Evolutionary conservation across 2,113 vertebrate species (phyloP).

Genomic region (Pollimyrus isidori): DNA sequence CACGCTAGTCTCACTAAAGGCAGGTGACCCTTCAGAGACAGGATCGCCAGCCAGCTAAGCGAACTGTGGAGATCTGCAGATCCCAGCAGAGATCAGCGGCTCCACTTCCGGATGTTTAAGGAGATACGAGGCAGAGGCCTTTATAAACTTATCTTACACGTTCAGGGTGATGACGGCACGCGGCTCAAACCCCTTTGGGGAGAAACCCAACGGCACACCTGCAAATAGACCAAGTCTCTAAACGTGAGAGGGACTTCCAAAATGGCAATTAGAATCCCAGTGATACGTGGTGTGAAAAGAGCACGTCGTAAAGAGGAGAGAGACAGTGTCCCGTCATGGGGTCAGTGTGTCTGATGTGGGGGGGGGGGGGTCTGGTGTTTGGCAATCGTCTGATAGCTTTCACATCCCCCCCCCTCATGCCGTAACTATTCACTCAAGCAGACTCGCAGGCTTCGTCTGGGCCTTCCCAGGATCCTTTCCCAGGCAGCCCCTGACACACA

Average conservation of each 20-base stretch:
- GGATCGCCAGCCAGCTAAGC: neutral
- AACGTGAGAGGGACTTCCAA: neutral
- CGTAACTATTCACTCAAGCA: neutral
- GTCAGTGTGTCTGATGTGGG: neutral
- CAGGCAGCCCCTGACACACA: neutral
- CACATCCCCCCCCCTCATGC: neutral
- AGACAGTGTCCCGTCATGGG: neutral
- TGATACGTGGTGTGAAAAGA: neutral
- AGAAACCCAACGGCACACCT: neutral
- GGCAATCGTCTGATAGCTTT: neutral
- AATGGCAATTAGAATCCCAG: neutral
- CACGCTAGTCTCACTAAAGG: neutral
- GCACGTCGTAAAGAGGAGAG: neutral
- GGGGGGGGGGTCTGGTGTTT: neutral
- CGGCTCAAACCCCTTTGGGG: neutral
- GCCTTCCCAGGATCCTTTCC: neutral
- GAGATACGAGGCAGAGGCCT: neutral
- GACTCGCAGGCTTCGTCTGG: neutral
- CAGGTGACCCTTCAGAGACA: neutral
- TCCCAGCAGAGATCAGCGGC: neutral
- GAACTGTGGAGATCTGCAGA: neutral
- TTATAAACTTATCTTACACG: neutral
- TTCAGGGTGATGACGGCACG: neutral
- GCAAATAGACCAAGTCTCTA: neutral
- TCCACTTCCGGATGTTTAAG: neutral